These are phyloP conservation scores for Endotricha flammealis DNA, from an alignment of 2,888 invertebrate genomes.

Conservation along the genomic window DNA sequence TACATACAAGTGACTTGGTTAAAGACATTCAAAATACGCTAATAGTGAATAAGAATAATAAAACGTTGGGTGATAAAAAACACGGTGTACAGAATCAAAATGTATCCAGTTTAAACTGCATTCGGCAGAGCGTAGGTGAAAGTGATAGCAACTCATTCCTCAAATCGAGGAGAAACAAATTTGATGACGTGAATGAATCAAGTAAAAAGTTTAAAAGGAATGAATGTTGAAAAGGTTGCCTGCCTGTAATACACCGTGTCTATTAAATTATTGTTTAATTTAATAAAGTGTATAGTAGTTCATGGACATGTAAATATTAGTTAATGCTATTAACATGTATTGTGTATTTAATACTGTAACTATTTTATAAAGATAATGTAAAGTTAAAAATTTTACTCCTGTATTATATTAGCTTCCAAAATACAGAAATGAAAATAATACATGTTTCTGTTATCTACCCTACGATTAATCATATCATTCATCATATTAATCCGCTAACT, in stretches of 20 bases:
- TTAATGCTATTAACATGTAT: constrained; percentile 60
- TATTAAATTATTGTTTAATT: constrained; percentile 71
- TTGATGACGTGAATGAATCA: constrained; percentile 63
- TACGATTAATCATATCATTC: no score
- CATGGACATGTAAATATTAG: constrained; percentile 71
- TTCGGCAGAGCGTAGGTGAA: constrained; percentile 63
- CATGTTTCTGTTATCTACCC: no score
- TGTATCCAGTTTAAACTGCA: constrained; percentile 65
- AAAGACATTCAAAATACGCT: constrained; percentile 74
- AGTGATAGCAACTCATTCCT: constrained; percentile 65
- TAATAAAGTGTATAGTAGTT: constrained; percentile 64
- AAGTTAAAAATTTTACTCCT: constrained; percentile 57
- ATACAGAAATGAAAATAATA: constrained; percentile 56
- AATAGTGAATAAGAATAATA: constrained; percentile 71
- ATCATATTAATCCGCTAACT: no score
- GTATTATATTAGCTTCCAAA: constrained; percentile 70
- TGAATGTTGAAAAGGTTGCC: constrained; percentile 60
- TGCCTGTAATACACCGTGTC: constrained; percentile 54
- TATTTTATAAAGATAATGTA: constrained; percentile 71
- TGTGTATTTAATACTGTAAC: constrained; percentile 73
- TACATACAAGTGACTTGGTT: constrained; percentile 64
- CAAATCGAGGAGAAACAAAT: constrained; percentile 61
- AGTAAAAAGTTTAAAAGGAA: constrained; percentile 71
- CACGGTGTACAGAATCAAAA: constrained; percentile 72
- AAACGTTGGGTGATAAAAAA: constrained; percentile 71